Evolutionary conservation across 2,888 invertebrate species (phyloP).

Genomic region (Philhelius pedissequus): DNA sequence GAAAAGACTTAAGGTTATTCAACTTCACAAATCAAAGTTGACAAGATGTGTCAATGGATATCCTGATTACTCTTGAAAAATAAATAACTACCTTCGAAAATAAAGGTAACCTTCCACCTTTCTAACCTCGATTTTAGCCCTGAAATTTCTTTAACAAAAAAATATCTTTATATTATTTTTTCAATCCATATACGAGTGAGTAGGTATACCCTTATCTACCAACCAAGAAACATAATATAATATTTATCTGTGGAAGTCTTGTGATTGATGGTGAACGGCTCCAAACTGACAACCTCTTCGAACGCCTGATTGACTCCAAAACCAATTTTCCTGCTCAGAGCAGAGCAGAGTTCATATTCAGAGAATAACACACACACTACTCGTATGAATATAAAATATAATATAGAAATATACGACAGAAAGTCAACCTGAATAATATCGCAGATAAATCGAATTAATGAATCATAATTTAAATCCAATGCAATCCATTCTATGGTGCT

Average conservation of each 20-base stretch:
- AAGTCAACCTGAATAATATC: constrained; percentile 51
- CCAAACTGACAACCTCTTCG: constrained; percentile 63
- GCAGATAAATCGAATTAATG: constrained; percentile 68
- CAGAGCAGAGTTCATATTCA: neutral
- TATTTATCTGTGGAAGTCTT: constrained; percentile 13
- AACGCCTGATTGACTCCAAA: constrained; percentile 65
- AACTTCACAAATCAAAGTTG: neutral
- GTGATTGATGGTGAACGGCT: constrained; percentile 61
- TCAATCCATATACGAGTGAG: constrained; percentile 12
- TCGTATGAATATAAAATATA: constrained; percentile 7
- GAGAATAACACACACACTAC: neutral
- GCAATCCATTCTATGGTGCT: constrained; percentile 42
- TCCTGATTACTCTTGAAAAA: neutral
- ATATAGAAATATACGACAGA: neutral
- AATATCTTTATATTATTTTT: neutral
- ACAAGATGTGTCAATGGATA: neutral
- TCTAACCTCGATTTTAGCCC: constrained; percentile 12
- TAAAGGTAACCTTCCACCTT: neutral
- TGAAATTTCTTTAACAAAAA: constrained; percentile 13
- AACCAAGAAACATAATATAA: constrained; percentile 10
- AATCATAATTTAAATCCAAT: constrained; percentile 67
- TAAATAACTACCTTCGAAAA: neutral
- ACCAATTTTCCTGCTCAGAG: constrained; percentile 24
- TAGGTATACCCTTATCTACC: constrained; percentile 18
- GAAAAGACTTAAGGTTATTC: neutral